Base-by-base conservation (phyloP, 2,113 vertebrate genomes). In the Pterocles orientalis region DNA sequence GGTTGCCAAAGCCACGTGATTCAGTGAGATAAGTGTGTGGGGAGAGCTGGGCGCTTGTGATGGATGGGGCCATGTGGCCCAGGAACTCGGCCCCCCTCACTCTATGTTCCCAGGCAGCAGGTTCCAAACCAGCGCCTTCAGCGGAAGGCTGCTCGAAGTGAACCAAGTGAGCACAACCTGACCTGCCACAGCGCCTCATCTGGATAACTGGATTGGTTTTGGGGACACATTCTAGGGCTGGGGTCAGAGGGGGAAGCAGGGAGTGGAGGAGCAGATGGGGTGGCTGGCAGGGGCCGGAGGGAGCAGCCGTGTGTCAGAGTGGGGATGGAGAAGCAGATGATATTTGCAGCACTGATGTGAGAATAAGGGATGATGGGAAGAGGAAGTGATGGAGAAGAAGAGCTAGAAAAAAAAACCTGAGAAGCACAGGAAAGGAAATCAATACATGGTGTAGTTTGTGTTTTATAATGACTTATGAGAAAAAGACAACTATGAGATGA, bases 111-210 rank as follows among this genome's bases (percentile, higher is more conserved):
- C 2, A 7, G 36, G 43, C 61, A 91, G 39, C 28, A 2, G 4
- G 25, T 64, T 91, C 77, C 68, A 80, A 62, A 87, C 48, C 14
- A 39, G 26, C 9, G 15, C n/a, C 57, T 3, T 2, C 65, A 41
- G 50, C 4, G 7, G 50, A 80, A 80, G 69, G 39, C 39, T 8
- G 6, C 47, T 85, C 5, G 3, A 23, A 51, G 48, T 77, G 66
- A 68, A 68, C 47, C 34, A 82, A 61, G 66, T 1, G 1, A 43
- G 14, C 26, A 21, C 7, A 5, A 47, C 26, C 58, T 1, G 10
- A 53, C 39, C 47, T 88, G n/a, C 19, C 1, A 0, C 1, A 0
- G 90, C 2, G 1, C 57, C 16, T 81, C 3, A 4, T 2, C 0
- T 19, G 31, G 23, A 20, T 83, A 69, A 39, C 34, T 72, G 68